Conservation (phyloP, 2,797 vertebrate genomes). For the Schizopygopsis malacanthus region DNA sequence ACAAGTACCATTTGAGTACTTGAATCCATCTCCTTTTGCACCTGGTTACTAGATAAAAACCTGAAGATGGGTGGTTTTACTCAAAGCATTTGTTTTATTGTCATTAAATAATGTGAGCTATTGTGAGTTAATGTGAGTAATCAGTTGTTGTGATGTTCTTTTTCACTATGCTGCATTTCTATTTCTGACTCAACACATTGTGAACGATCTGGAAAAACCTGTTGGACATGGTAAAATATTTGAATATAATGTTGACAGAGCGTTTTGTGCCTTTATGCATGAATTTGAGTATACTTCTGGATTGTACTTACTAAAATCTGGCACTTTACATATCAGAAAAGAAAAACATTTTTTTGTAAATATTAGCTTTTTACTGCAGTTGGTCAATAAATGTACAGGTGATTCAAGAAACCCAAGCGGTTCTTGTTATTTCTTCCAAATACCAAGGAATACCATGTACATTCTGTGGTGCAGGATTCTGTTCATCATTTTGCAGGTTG, state of each 20-base stretch:
- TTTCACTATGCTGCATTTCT: background rate
- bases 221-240: background rate
- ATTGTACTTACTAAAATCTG: background rate
- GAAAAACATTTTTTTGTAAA: background rate
- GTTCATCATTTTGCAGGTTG: background rate
- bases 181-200: background rate
- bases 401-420: background rate
- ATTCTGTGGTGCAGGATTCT: background rate
- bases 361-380: background rate
- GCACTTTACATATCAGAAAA: background rate
- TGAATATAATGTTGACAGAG: background rate
- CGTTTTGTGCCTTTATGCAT: background rate
- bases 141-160: background rate
- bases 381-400: background rate
- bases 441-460: background rate
- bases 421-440: background rate
- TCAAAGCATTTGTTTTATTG: too few relatives aligned
- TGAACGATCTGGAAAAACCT: conserved; percentile 13
- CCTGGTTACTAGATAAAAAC: conserved; percentile 68
- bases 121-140: too few relatives aligned
- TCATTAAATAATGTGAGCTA: background rate
- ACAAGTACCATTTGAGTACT: conserved; percentile 71
- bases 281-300: background rate
- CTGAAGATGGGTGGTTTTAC: background rate
- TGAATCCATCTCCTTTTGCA: conserved; percentile 78